These are phyloP conservation scores for Ligdia adustata DNA, from an alignment of 2,888 invertebrate species.

Conservation along the genomic window DNA sequence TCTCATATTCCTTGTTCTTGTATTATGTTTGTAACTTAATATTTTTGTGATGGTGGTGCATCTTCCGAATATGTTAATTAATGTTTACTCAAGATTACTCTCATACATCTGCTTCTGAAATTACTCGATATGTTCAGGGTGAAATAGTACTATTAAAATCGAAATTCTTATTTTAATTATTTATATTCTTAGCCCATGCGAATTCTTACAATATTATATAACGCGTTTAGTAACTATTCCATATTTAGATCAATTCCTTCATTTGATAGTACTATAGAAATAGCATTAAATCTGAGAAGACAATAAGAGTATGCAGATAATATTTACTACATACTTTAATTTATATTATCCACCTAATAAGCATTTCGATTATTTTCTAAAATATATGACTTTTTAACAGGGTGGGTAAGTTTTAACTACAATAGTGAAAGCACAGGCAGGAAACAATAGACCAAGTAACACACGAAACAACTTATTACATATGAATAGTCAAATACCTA, in stretches of 20 bases:
- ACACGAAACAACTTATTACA: too few species aligned
- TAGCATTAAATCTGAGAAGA: slow-evolving; percentile 15
- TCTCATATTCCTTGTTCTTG: too few species aligned
- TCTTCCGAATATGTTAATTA: slow-evolving; percentile 1
- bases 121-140: slow-evolving; percentile 29
- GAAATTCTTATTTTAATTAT: slow-evolving; percentile 21
- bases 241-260: slow-evolving; percentile 67
- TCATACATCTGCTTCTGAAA: slow-evolving; percentile 5
- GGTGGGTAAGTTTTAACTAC: too few species aligned
- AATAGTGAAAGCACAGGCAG: too few species aligned
- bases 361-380: slow-evolving; percentile 1
- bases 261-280: slow-evolving; percentile 49
- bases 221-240: slow-evolving; percentile 34
- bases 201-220: slow-evolving; percentile 35
- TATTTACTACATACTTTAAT: slow-evolving; percentile 4
- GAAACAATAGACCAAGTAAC: too few species aligned
- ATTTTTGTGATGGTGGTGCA: too few species aligned
- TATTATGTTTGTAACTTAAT: too few species aligned
- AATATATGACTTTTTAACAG: too few species aligned
- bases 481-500: too few species aligned
- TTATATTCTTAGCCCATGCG: slow-evolving; percentile 27
- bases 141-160: slow-evolving; percentile 25
- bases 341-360: slow-evolving; percentile 8
- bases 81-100: neutral
- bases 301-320: slow-evolving; percentile 7